phyloP scores from a whole-genome alignment of 2,888 invertebrate genomes.

The Drosophila paramelanica region DNA sequence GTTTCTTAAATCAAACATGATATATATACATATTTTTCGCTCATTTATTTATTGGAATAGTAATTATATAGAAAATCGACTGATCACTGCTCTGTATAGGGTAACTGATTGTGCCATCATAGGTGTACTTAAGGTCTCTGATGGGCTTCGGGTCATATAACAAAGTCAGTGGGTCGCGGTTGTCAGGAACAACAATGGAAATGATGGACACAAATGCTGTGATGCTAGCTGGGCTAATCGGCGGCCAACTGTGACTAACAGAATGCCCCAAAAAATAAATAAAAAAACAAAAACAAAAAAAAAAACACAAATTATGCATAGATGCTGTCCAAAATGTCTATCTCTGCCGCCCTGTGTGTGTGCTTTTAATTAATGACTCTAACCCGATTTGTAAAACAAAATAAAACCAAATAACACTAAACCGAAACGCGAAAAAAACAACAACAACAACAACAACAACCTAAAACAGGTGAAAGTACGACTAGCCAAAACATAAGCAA shows the following conservation, averaged over 20 bases:
- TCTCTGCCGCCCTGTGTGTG: conserved; percentile 10
- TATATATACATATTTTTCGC: too few species aligned
- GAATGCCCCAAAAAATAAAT: conserved; percentile 11
- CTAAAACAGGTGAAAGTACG: conserved; percentile 67
- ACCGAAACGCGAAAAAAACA: conserved; percentile 50
- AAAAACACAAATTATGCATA: not conserved
- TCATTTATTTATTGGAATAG: too few species aligned
- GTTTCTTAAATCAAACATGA: too few species aligned
- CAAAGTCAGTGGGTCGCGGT: conserved; percentile 52
- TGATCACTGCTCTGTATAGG: not conserved
- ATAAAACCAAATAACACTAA: conserved; percentile 53
- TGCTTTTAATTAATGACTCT: conserved; percentile 66
- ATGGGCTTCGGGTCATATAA: conserved; percentile 38
- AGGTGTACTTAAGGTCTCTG: not conserved
- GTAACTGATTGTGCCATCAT: not conserved
- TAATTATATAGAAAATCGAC: too few species aligned
- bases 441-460: conserved; percentile 14
- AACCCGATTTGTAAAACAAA: conserved; percentile 69
- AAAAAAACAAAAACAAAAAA: conserved; percentile 7
- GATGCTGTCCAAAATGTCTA: conserved; percentile 27
- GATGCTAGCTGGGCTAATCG: conserved; percentile 41
- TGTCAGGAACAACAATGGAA: conserved; percentile 45
- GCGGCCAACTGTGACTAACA: conserved; percentile 57
- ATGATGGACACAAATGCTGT: conserved; percentile 25
- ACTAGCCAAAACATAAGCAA: conserved; percentile 52